These are phyloP conservation scores for Hoplostethus atlanticus DNA, from an alignment of 2,797 vertebrate species.

Conservation along the genomic window DNA sequence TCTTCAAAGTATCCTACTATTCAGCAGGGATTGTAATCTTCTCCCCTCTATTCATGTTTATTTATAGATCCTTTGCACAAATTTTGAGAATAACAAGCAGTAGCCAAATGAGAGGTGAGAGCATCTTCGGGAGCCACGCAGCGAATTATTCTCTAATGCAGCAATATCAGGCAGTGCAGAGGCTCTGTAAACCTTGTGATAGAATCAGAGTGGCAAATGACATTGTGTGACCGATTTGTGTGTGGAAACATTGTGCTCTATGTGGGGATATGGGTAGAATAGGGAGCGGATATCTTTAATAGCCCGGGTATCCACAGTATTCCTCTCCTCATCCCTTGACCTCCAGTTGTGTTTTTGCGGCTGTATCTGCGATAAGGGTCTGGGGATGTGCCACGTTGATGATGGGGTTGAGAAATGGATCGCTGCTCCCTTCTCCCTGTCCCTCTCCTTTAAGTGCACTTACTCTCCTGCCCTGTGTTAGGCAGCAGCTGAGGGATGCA, in stretches of 20 bases:
- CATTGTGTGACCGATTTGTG: conserved; percentile 31
- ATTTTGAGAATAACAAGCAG: conserved; percentile 76
- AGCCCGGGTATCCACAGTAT: neutral
- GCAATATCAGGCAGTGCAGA: conserved; percentile 35
- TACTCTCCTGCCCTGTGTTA: conserved; percentile 67
- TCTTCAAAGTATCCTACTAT: conserved; percentile 76
- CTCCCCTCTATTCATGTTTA: conserved; percentile 76
- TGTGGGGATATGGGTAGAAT: conserved; percentile 46
- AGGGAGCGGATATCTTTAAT: neutral
- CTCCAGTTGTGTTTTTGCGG: conserved; percentile 51
- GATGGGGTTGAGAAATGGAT: conserved; percentile 70
- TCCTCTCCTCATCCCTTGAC: conserved; percentile 58
- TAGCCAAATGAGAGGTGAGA: conserved; percentile 80
- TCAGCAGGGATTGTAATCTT: conserved; percentile 70
- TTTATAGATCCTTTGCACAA: conserved; percentile 80
- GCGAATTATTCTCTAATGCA: conserved; percentile 61
- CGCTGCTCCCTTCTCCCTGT: conserved; percentile 51
- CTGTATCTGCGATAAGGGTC: conserved; percentile 58
- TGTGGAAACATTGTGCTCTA: conserved; percentile 4
- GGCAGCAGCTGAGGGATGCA: conserved; percentile 72
- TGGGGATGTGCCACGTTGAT: conserved; percentile 63
- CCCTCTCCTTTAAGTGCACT: conserved; percentile 79
- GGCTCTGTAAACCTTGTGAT: conserved; percentile 39
- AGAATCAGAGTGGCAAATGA: conserved; percentile 61
- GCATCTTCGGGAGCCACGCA: conserved; percentile 67